Evolutionary conservation across 1,140 invertebrate species (phyloP).

Genomic region (Himalopsyche phryganea): DNA sequence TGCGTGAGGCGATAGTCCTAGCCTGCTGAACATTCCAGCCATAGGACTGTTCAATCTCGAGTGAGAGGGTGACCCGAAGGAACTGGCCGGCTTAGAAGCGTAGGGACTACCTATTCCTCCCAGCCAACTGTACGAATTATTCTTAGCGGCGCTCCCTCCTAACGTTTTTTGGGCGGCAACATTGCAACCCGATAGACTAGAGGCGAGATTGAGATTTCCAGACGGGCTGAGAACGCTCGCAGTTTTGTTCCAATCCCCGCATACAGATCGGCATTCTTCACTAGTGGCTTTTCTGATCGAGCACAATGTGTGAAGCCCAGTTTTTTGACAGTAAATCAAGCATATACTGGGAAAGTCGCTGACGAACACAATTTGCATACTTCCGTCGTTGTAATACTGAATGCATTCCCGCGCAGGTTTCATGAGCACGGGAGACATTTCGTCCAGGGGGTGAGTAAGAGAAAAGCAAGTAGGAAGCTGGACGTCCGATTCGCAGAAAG

Average conservation of each 20-base stretch:
- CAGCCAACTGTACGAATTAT: constrained; percentile 38
- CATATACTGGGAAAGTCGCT: constrained; percentile 54
- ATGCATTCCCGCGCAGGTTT: constrained; percentile 55
- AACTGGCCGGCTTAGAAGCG: constrained; percentile 38
- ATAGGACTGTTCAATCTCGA: constrained; percentile 61
- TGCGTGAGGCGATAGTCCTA: constrained; percentile 47
- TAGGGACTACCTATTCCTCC: constrained; percentile 42
- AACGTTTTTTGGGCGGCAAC: constrained; percentile 15
- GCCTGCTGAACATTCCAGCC: constrained; percentile 52
- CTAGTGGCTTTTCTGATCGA: constrained; percentile 69
- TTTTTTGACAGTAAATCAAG: constrained; percentile 72
- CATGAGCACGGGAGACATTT: constrained; percentile 79
- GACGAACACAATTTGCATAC: constrained; percentile 53
- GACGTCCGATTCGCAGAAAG: constrained; percentile 39
- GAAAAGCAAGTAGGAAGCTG: constrained; percentile 72
- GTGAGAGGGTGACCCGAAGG: constrained; percentile 40
- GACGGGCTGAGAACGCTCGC: constrained; percentile 53
- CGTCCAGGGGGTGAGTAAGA: constrained; percentile 82
- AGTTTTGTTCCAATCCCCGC: constrained; percentile 50
- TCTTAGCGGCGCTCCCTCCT: constrained; percentile 11
- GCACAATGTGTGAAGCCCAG: constrained; percentile 78
- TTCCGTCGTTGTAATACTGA: constrained; percentile 52
- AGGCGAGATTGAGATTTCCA: constrained; percentile 33
- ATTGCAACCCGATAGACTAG: constrained; percentile 39
- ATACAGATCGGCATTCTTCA: constrained; percentile 66